Evolutionary conservation across 1,140 invertebrate species (phyloP).

Genomic region (Conopomorpha cramerella): DNA sequence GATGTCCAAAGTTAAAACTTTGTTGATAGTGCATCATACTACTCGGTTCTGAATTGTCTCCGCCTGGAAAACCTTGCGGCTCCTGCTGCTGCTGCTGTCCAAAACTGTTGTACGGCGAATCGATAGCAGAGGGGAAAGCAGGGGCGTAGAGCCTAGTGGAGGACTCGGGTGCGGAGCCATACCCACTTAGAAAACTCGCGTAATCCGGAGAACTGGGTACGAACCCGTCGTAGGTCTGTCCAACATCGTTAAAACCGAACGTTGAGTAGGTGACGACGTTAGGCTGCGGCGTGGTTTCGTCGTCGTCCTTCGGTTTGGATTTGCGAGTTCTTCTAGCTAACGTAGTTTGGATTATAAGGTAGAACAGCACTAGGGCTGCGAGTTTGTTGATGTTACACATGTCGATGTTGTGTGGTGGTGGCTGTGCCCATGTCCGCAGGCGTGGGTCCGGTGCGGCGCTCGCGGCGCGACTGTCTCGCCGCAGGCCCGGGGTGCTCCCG

Average conservation of each 20-base stretch:
- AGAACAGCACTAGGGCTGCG: conserved; percentile 18
- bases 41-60: conserved; percentile 14
- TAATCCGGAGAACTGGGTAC: conserved; percentile 43
- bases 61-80: conserved; percentile 8
- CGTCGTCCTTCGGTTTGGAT: conserved; percentile 22
- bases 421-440: conserved; percentile 15
- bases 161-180: conserved; percentile 24
- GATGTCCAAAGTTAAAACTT: conserved; percentile 20
- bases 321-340: conserved; percentile 9
- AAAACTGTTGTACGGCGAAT: conserved; percentile 22
- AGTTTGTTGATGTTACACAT: conserved; percentile 30
- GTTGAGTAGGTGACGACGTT: conserved; percentile 42
- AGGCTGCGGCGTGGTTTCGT: conserved; percentile 28
- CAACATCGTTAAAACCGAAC: conserved; percentile 46
- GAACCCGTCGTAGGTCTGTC: conserved; percentile 29
- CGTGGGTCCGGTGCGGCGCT: conserved; percentile 22
- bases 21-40: conserved; percentile 18
- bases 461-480: conserved; percentile 28
- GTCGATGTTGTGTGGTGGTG: conserved; percentile 15
- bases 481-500: no score
- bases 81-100: conserved; percentile 15
- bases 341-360: no score
- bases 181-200: conserved; percentile 20
- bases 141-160: conserved; percentile 35
- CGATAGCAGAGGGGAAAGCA: conserved; percentile 36